Evolutionary conservation across 2,113 vertebrate species (phyloP).

Genomic region (Lethenteron reissneri): DNA sequence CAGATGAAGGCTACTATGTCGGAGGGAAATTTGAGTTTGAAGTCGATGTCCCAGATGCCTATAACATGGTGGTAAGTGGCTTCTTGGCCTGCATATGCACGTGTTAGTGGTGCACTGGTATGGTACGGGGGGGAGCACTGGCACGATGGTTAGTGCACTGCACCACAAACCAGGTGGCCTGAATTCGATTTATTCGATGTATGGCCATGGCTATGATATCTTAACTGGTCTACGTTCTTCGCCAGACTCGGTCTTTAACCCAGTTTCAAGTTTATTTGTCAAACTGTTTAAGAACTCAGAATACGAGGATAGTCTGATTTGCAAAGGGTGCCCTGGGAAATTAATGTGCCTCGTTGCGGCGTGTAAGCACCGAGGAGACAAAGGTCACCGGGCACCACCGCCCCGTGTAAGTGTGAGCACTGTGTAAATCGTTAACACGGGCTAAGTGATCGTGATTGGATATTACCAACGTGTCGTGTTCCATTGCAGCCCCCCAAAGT

Average conservation of each 20-base stretch:
- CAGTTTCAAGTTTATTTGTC: no score
- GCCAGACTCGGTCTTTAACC: neutral
- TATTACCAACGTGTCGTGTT: constrained; percentile 12
- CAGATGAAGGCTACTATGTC: constrained; percentile 97
- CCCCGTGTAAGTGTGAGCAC: neutral
- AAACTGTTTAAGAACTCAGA: neutral
- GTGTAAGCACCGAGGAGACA: no score
- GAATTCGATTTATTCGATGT: neutral
- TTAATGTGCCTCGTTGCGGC: no score
- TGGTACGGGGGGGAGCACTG: neutral
- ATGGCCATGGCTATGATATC: neutral
- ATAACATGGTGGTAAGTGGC: constrained; percentile 97
- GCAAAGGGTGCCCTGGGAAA: no score
- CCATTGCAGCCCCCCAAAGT: constrained; percentile 72
- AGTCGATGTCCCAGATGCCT: constrained; percentile 84
- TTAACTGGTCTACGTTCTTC: neutral
- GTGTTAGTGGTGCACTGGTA: neutral
- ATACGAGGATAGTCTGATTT: neutral
- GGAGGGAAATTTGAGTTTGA: constrained; percentile 94
- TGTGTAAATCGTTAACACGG: neutral
- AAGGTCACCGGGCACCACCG: neutral
- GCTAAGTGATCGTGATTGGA: neutral
- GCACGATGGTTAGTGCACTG: neutral
- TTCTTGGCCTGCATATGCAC: neutral
- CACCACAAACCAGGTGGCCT: neutral